Evolutionary conservation across 2,113 vertebrate species (phyloP).

Genomic region (Corydoras sp.): DNA sequence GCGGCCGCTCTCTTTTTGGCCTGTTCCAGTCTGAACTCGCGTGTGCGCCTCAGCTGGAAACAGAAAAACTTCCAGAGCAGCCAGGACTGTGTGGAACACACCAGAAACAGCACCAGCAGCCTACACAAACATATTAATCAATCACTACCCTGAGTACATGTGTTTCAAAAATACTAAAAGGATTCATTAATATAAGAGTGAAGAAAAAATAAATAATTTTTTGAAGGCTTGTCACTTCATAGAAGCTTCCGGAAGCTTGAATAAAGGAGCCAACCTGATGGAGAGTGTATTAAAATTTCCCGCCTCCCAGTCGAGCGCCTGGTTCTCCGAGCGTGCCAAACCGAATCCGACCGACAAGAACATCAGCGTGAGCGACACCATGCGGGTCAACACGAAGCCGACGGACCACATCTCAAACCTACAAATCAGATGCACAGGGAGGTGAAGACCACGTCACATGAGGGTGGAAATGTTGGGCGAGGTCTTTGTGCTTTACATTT

Average conservation of each 20-base stretch:
- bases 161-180: neutral
- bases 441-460: neutral
- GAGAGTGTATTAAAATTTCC: constrained; percentile 90
- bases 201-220: too few relatives aligned
- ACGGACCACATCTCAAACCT: constrained; percentile 91
- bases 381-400: constrained; percentile 83
- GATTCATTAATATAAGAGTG: too few relatives aligned
- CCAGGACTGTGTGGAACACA: constrained; percentile 89
- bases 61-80: constrained; percentile 97
- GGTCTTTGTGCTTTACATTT: constrained; percentile 70
- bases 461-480: neutral
- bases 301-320: constrained; percentile 76
- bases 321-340: constrained; percentile 81
- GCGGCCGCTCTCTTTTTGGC: constrained; percentile 69
- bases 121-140: constrained; percentile 53
- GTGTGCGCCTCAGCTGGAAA: constrained; percentile 91
- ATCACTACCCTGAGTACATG: neutral
- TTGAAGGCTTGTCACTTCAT: too few relatives aligned
- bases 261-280: constrained; percentile 64
- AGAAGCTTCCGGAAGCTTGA: too few relatives aligned
- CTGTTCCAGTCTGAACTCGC: constrained; percentile 85
- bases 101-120: constrained; percentile 81
- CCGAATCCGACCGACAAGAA: constrained; percentile 92
- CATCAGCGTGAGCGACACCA: constrained; percentile 86
- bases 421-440: constrained; percentile 24